Percentiles rank a stretch among this genome's conserved stretches.
phyloP scores from a whole-genome alignment of 2,888 invertebrate species.

The Ichneumoninae sp. region DNA sequence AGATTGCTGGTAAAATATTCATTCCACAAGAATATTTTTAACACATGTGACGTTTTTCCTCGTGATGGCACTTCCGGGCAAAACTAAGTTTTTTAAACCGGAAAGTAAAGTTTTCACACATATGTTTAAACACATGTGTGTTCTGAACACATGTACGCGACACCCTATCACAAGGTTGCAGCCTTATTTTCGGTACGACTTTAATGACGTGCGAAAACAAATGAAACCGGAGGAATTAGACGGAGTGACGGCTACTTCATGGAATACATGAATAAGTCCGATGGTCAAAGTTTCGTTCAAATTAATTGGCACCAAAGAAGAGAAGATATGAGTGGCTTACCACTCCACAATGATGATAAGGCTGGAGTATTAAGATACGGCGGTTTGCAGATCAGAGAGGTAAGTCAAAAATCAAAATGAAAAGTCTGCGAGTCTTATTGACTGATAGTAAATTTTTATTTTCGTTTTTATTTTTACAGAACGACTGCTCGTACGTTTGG shows the following conservation, averaged over 20 bases:
- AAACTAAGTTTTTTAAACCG: too few species aligned
- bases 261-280: too few species aligned
- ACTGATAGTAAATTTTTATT: background rate
- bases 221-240: background rate
- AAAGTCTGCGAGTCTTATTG: constrained; percentile 6
- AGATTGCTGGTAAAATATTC: too few species aligned
- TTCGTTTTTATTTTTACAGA: constrained; percentile 71
- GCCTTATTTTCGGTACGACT: background rate
- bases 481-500: constrained; percentile 82
- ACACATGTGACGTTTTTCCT: too few species aligned
- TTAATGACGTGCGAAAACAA: background rate
- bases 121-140: too few species aligned
- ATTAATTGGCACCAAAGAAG: background rate
- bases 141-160: too few species aligned
- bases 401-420: constrained; percentile 34
- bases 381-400: constrained; percentile 60
- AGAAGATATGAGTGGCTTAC: background rate
- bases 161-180: too few species aligned
- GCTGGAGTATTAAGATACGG: constrained; percentile 46
- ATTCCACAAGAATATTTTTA: too few species aligned
- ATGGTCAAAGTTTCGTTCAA: too few species aligned
- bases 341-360: background rate
- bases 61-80: too few species aligned
- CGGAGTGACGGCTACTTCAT: too few species aligned
- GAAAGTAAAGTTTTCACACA: too few species aligned